Base-by-base conservation (phyloP, 1,140 invertebrate genomes). In the Kradibia gibbosae region DNA sequence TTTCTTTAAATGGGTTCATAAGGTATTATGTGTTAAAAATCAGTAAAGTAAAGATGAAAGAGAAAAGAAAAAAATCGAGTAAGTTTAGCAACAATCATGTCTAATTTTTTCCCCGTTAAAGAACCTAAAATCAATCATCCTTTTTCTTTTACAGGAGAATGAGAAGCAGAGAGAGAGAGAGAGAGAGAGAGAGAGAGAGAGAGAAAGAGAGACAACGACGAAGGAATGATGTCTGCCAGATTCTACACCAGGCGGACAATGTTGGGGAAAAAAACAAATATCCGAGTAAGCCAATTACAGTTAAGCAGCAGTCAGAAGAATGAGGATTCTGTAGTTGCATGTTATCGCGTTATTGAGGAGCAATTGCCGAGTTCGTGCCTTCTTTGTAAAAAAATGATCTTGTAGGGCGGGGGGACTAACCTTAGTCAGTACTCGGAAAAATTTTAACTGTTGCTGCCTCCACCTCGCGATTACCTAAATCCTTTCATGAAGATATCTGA, bases 311-410 rank as follows among this genome's bases (percentile, higher is more conserved):
- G n/a, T n/a, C n/a, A n/a, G n/a, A 57, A 45, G 60, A 28, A 34
- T 25, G 15, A 67, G 39, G 10, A 48, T 48, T 13, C 0, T 48
- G 31, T 34, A 39, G 72, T 81, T 82, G 74, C 74, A 42, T 82
- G 80, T 65, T 81, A 77, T 81, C 50, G 73, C 62, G 73, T 72
- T 72, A 82, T 78, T 72, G 60, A 77, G 22, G 39, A 20, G 36
- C 31, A 45, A 53, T n/a, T 74, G 25, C 25, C 25, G n/a, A 36
- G 8, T 25, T 42, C 34, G 0, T 17, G 4, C 3, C 36, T 36
- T n/a, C 39, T 65, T 34, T 36, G 60, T 13, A 67, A 53, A 78
- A 78, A 62, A 78, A 77, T 8, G 53, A 65, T 3, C 25, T 20
- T 0, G 25, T 10, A 48, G 3, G 42, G 25, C 1, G 15, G 42